Conservation (phyloP, 2,888 invertebrate species). For the Gastrophysa polygoni region DNA sequence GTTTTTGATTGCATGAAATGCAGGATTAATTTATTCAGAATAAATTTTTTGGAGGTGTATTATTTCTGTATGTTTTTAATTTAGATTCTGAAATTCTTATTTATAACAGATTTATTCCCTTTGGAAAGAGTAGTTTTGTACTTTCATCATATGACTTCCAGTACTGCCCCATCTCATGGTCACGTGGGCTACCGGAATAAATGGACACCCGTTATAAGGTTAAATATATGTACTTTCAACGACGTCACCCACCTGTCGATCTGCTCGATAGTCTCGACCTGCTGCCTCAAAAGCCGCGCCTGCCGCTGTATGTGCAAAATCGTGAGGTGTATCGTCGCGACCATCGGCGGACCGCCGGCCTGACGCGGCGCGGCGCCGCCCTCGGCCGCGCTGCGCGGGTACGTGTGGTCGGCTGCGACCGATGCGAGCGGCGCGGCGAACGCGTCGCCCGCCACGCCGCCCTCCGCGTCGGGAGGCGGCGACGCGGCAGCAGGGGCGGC, state of each 20-base stretch:
- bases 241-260: constrained; percentile 43
- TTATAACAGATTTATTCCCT: too few species aligned
- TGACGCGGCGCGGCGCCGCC: constrained; percentile 8
- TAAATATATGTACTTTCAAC: too few species aligned
- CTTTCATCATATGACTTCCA: too few species aligned
- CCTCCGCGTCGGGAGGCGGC: constrained; percentile 43
- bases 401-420: constrained; percentile 54
- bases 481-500: constrained; percentile 16
- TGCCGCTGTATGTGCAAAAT: constrained; percentile 55
- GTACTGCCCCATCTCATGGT: too few species aligned
- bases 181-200: too few species aligned
- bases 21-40: too few species aligned
- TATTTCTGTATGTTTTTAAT: too few species aligned
- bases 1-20: too few species aligned
- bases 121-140: too few species aligned
- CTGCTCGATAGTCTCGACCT: constrained; percentile 52
- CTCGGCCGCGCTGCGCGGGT: constrained; percentile 46
- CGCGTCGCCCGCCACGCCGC: background rate
- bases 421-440: constrained; percentile 42
- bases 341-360: constrained; percentile 45
- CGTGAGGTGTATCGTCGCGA: constrained; percentile 54
- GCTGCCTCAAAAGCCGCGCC: constrained; percentile 51
- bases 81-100: too few species aligned
- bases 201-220: too few species aligned
- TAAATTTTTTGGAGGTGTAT: too few species aligned